Base-by-base conservation (phyloP, 1,140 invertebrate species). In the Bicyclus anynana region DNA sequence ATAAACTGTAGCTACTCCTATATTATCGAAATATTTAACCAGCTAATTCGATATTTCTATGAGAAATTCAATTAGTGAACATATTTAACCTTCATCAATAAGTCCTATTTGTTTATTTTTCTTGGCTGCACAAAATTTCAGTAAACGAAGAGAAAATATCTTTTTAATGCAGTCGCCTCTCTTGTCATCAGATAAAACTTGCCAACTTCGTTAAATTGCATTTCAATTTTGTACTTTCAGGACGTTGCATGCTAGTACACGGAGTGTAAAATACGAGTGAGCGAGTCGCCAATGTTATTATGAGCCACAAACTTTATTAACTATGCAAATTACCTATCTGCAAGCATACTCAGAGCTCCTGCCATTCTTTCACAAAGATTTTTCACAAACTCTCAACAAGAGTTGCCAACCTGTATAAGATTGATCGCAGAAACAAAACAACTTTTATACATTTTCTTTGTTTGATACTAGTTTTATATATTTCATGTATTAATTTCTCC, bases 141-240 rank as follows among this genome's bases (percentile, higher is more conserved):
- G 29, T 27, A 33, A 33, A 35, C 55, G 38, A 44, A 20, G 9
- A 50, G 37, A 17, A 56, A 49, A 16, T 37, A 49, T 48, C 18
- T 38, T 47, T 57, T 57, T 40, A 37, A 57, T 35, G 18, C 33
- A 21, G 17, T 16, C 49, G 49, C 49, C 16, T 7, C 49, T 20
- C 3, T 23, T 42, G 53, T 56, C 27, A 49, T 53, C 52, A 29
- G 52, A 60, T 62, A 56, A 35, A 33, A 53, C n/a, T 62, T 35
- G 21, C 49, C 49, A 42, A 53, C 42, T 56, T 56, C 42, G 42
- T 47, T 52, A 53, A 53, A 53, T 56, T 62, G 49, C 42, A 53
- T 65, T 58, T 58, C 26, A 52, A 48, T 52, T 63, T 58, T 58
- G 48, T 53, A 44, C 46, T 38, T 37, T 33, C 27, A 37, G 44